A percentile compares a stretch with the other conserved stretches of the same genome.
phyloP scores from a whole-genome alignment of 1,140 invertebrate species.

The Rhagoletis zephyria region DNA sequence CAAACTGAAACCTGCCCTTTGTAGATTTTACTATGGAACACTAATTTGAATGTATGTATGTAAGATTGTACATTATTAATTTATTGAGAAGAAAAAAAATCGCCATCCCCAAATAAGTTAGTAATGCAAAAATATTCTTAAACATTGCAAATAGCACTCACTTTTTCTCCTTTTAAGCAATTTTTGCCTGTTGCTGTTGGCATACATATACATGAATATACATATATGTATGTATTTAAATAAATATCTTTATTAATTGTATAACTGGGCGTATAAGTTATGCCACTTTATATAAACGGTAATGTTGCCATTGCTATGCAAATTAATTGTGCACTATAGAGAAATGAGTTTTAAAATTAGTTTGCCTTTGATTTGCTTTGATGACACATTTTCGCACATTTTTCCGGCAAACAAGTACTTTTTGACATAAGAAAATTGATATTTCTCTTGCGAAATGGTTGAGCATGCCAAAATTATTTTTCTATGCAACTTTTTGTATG shows the following conservation, averaged over 20 bases:
- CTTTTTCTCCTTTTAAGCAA: background rate
- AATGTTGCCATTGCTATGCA: background rate
- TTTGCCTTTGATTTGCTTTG: background rate
- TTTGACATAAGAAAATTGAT: background rate
- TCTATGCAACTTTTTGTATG: background rate
- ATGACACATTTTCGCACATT: background rate
- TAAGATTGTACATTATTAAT: too few relatives aligned
- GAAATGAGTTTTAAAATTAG: conserved; percentile 14
- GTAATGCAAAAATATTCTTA: background rate
- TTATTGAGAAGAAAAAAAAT: too few relatives aligned
- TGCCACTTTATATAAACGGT: too few relatives aligned
- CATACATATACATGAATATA: background rate
- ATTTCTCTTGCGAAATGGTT: background rate
- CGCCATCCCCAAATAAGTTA: background rate
- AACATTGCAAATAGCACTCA: background rate
- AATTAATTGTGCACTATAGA: background rate
- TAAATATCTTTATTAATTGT: conserved; percentile 28
- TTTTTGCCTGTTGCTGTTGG: background rate
- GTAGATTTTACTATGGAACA: too few relatives aligned
- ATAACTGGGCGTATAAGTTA: background rate
- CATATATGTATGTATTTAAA: too few relatives aligned
- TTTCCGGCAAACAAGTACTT: background rate
- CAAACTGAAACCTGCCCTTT: too few relatives aligned
- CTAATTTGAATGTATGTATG: too few relatives aligned
- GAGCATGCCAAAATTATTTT: background rate